These are phyloP conservation scores for Sepiola atlantica DNA, from an alignment of 2,888 invertebrate genomes.

Conservation along the genomic window DNA sequence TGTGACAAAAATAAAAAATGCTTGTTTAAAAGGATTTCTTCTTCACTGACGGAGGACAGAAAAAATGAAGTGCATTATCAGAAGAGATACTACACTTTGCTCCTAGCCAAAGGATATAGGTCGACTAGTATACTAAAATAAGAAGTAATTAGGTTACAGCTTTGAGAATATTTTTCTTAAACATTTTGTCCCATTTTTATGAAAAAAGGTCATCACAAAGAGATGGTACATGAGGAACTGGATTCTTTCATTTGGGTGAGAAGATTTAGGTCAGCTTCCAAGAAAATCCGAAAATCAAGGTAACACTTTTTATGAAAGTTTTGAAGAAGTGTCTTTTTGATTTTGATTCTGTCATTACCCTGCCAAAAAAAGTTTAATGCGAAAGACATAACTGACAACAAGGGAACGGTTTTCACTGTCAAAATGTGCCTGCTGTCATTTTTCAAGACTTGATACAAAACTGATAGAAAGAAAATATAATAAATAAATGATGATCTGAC, in stretches of 20 bases:
- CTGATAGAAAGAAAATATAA: background rate
- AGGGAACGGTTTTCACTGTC: background rate
- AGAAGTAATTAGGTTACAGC: too few species aligned
- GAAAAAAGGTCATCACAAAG: background rate
- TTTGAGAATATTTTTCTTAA: too few species aligned
- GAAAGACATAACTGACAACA: background rate
- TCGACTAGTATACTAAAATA: too few species aligned
- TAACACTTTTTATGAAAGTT: background rate
- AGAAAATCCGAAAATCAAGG: background rate
- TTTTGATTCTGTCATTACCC: constrained; percentile 32
- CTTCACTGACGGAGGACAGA: too few species aligned
- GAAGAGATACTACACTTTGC: too few species aligned
- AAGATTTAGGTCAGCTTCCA: background rate
- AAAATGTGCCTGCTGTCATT: background rate
- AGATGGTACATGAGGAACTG: background rate
- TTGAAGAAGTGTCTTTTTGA: background rate
- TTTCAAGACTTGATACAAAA: background rate
- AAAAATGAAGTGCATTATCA: too few species aligned
- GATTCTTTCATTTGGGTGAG: background rate
- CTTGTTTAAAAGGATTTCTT: too few species aligned
- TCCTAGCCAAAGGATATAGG: too few species aligned
- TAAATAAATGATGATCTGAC: background rate
- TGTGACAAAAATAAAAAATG: too few species aligned
- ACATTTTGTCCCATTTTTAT: too few species aligned
- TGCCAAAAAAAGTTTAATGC: background rate